phyloP scores from a whole-genome alignment of 2,113 vertebrate genomes.

The Proteles cristata region DNA sequence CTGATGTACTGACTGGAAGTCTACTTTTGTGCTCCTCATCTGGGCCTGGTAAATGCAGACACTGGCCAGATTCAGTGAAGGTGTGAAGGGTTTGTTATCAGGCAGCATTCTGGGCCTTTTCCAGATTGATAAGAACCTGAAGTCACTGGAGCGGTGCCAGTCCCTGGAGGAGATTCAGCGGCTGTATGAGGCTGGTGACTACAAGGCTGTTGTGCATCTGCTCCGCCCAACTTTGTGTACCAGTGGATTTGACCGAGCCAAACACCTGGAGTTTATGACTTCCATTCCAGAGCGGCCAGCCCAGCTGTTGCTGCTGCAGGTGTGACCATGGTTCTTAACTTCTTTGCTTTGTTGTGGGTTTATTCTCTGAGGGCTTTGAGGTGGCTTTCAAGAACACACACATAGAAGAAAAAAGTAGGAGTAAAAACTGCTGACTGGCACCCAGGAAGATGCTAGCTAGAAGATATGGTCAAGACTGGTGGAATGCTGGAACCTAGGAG shows the following conservation, averaged over 20 bases:
- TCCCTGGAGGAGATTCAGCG: constrained; percentile 98
- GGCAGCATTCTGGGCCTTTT: background rate
- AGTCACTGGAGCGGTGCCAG: constrained; percentile 98
- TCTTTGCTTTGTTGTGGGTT: background rate
- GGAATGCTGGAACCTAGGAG: background rate
- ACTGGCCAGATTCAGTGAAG: background rate
- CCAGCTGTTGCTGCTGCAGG: constrained; percentile 97
- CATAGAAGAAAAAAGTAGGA: background rate
- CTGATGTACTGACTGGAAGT: background rate
- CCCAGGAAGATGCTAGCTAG: background rate
- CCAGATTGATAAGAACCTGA: constrained; percentile 97
- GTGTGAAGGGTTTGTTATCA: background rate
- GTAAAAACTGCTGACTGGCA: background rate
- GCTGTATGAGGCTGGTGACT: constrained; percentile 94
- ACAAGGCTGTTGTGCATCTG: constrained; percentile 93
- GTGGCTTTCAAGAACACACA: background rate
- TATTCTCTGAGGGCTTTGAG: background rate
- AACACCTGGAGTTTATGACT: constrained; percentile 94
- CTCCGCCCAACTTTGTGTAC: constrained; percentile 94
- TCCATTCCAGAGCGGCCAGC: constrained; percentile 96
- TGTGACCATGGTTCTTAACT: constrained; percentile 43
- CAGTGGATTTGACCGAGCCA: constrained; percentile 88
- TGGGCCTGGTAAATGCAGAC: background rate
- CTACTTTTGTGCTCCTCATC: background rate
- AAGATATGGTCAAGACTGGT: rapidly evolving